Base-by-base conservation (phyloP, 2,888 invertebrate species). In the Acrobasis repandana region DNA sequence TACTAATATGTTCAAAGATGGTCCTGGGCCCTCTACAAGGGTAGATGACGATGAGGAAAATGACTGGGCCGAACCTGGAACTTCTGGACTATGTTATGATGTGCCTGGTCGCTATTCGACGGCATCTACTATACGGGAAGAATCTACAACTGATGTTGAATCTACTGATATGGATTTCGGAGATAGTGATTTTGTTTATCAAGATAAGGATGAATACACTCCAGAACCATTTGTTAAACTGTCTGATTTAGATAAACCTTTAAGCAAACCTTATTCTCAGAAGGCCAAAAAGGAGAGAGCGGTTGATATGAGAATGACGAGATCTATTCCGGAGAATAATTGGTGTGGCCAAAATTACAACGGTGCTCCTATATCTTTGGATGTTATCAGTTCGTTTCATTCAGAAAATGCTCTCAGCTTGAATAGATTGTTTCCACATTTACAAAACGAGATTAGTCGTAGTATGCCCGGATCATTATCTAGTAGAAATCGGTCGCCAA, bases 181-280 rank as follows among this genome's bases (percentile, higher is more conserved):
- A 38, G 38, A 54, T 28, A 28, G 20, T 50, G 50, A 50, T 54
- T 54, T 38, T 20, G 8, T 38, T 43, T 38, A 38, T 54, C 16
- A 11, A 38, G 36, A 54, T n/a, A 52, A 50, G 3, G 43, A 54
- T 4, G 36, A 20, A 11, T 43, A 51, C 9, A 38, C 28, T 14
- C 62, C 71, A 14, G 86, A 87, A 67, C 86, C 90, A 60, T 96
- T 96, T 77, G 97, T 97, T 0, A 95, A 95, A 74, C 87, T 97
- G 9, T 97, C 97, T 1, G 97, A 97, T 79, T 92, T 97, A 80
- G 96, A 97, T 77, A 95, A 95, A 72, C 81, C 82, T 38, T 63
- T 61, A 46, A 93, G 93, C 71, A 67, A 77, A 1, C 80, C 82
- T 16, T 66, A 71, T 3, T 65, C 75, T 9, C 56, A 70, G 3